phyloP scores from a whole-genome alignment of 2,797 vertebrate genomes.

The Etheostoma perlongum region DNA sequence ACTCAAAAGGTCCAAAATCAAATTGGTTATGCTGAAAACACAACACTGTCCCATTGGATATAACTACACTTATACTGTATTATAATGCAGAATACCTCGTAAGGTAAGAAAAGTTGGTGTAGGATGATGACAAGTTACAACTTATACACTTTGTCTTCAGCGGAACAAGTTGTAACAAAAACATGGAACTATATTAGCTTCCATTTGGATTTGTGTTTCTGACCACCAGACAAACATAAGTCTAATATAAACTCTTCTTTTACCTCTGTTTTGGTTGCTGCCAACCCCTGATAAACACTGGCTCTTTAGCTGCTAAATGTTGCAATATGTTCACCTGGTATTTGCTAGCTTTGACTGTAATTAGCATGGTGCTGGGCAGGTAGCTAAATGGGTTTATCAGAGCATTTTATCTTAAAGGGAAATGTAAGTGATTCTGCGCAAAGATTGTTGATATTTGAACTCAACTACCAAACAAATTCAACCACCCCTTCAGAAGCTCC shows the following conservation, averaged over 20 bases:
- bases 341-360: neutral
- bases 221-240: accelerated
- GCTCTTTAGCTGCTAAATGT: constrained; percentile 3
- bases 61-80: neutral
- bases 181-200: neutral
- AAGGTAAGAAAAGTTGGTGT: neutral
- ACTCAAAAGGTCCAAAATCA: constrained; percentile 30
- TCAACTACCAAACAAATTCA: no score
- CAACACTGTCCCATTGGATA: constrained; percentile 8
- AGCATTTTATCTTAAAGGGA: neutral
- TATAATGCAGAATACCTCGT: neutral
- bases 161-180: neutral
- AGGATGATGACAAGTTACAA: neutral
- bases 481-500: no score
- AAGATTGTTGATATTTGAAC: no score
- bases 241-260: neutral
- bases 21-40: constrained; percentile 32
- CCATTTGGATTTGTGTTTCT: neutral
- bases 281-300: neutral
- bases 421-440: no score
- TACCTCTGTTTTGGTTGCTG: constrained; percentile 20
- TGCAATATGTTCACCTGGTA: neutral
- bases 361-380: neutral
- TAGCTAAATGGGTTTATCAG: neutral
- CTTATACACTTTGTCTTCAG: neutral